phyloP scores from a whole-genome alignment of 1,140 invertebrate species.

The Tetragnatha versicolor region DNA sequence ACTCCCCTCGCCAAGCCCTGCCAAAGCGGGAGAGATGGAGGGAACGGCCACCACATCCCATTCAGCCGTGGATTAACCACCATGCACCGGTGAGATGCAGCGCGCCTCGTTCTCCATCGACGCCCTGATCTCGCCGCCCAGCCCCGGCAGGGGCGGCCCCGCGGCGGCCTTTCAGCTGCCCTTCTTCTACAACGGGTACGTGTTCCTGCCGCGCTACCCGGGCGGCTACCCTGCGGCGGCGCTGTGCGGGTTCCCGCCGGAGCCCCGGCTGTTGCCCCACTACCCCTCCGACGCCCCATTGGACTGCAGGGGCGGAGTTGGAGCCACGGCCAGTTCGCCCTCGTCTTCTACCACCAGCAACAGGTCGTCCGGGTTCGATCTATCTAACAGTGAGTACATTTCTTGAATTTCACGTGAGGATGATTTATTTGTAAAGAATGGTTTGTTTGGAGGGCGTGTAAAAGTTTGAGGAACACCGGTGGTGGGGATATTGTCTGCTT shows the following conservation, averaged over 20 bases:
- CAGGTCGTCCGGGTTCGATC: constrained; percentile 25
- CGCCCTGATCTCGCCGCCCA: constrained; percentile 27
- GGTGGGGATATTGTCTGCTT: too few species aligned
- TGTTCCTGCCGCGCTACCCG: constrained; percentile 40
- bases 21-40: background rate
- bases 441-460: too few species aligned
- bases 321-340: constrained; percentile 1
- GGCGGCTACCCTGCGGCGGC: too few species aligned
- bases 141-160: constrained; percentile 4
- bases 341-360: constrained; percentile 36
- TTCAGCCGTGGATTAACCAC: background rate
- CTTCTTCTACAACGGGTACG: constrained; percentile 50
- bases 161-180: constrained; percentile 30
- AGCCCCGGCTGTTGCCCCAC: background rate
- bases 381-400: constrained; percentile 28
- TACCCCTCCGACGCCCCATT: constrained; percentile 18
- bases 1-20: background rate
- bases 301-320: constrained; percentile 4
- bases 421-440: too few species aligned
- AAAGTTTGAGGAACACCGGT: too few species aligned
- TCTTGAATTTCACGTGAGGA: too few species aligned
- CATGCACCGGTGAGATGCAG: too few species aligned
- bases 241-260: constrained; percentile 13
- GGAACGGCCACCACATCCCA: background rate
- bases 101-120: constrained; percentile 41